These are phyloP conservation scores for Poeciliopsis turneri DNA, from an alignment of 2,797 vertebrate species.

Conservation along the genomic window DNA sequence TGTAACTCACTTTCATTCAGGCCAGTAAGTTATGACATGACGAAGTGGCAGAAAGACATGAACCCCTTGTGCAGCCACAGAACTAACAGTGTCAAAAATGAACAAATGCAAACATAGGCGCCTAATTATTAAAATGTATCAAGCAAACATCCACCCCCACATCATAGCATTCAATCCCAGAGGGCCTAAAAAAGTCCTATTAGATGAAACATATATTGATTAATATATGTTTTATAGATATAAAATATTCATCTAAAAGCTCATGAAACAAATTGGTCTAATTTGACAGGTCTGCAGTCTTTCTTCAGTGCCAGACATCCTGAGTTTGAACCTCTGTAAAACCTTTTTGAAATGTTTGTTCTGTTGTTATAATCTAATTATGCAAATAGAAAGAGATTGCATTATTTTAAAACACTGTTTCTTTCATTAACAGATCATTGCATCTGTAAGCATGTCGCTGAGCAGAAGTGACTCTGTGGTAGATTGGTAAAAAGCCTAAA, in stretches of 20 bases:
- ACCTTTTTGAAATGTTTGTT: background rate
- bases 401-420: background rate
- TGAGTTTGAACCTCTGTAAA: background rate
- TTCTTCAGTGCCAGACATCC: background rate
- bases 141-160: background rate
- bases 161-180: background rate
- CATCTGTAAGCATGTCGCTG: background rate
- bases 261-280: background rate
- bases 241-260: background rate
- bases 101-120: slow-evolving; percentile 8
- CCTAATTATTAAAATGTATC: background rate
- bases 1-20: slow-evolving; percentile 56
- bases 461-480: background rate
- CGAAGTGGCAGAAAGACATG: slow-evolving; percentile 29
- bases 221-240: background rate
- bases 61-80: slow-evolving; percentile 17
- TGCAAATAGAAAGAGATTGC: too few species aligned
- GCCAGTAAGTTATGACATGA: slow-evolving; percentile 35
- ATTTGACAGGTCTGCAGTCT: background rate
- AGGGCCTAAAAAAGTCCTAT: background rate
- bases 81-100: slow-evolving; percentile 3
- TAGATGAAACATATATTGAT: too few species aligned
- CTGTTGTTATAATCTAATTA: background rate
- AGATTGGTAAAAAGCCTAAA: background rate
- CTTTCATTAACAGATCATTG: background rate